phyloP scores from a whole-genome alignment of 92 coral and sea anemone genomes.

The Palythoa caribaeorum region DNA sequence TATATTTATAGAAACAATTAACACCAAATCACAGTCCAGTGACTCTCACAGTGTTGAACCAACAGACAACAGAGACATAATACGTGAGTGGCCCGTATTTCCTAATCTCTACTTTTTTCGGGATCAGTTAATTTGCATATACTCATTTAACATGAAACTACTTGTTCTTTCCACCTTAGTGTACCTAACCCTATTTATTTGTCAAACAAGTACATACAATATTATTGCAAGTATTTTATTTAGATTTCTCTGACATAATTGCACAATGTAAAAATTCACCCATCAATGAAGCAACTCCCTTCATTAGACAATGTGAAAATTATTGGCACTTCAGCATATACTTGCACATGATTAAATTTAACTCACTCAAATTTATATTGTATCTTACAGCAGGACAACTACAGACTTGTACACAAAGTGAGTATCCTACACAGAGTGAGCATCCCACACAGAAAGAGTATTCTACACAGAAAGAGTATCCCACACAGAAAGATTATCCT shows the following conservation, averaged over 20 bases:
- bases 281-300: no score
- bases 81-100: not conserved
- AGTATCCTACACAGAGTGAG: not conserved
- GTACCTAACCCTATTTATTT: not conserved
- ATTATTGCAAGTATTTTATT: not conserved
- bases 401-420: not conserved
- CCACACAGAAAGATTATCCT: no score
- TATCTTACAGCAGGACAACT: not conserved
- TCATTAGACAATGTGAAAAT: no score
- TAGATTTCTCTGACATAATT: not conserved
- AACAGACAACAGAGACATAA: conserved; percentile 7
- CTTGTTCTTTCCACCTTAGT: not conserved
- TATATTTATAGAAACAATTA: not conserved
- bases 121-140: not conserved
- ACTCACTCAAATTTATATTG: not conserved
- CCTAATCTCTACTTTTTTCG: not conserved
- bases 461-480: no score
- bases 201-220: conserved; percentile 2
- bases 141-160: conserved; percentile 5
- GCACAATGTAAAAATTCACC: no score
- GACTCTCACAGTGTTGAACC: conserved; percentile 15
- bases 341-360: not conserved
- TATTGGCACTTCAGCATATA: no score
- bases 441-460: no score
- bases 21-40: not conserved